Evolutionary conservation across 1,140 invertebrate genomes (phyloP).

Genomic region (Tetramorium simillimum): DNA sequence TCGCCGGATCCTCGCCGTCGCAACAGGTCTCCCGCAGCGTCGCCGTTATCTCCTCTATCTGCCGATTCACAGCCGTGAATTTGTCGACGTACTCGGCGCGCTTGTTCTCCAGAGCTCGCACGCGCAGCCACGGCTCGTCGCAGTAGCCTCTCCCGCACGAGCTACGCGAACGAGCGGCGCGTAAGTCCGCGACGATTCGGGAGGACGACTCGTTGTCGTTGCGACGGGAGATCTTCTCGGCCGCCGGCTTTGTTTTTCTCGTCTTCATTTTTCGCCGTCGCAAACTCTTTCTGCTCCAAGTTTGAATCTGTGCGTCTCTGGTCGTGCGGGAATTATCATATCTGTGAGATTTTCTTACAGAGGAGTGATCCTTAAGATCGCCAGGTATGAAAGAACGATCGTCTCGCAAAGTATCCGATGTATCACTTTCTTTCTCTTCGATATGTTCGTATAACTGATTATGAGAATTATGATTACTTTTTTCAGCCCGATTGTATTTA

Average conservation of each 20-base stretch:
- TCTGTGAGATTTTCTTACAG: background rate
- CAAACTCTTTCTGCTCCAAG: background rate
- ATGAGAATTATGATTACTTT: background rate
- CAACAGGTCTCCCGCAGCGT: constrained; percentile 37
- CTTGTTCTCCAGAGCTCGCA: background rate
- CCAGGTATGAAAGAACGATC: background rate
- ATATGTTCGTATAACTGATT: background rate
- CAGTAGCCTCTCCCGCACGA: background rate
- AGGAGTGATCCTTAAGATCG: background rate
- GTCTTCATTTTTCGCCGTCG: background rate
- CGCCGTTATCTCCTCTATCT: constrained; percentile 50
- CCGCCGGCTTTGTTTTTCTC: background rate
- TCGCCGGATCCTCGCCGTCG: background rate
- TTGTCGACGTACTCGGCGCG: constrained; percentile 38
- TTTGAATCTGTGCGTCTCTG: constrained; percentile 42
- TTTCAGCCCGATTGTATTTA: background rate
- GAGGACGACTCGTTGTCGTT: background rate
- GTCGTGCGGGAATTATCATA: background rate
- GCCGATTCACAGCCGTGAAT: constrained; percentile 33
- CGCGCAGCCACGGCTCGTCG: background rate
- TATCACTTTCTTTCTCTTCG: background rate
- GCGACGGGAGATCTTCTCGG: background rate
- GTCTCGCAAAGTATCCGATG: background rate
- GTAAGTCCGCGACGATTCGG: background rate
- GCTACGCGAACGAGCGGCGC: background rate